phyloP scores from a whole-genome alignment of 2,797 vertebrate species.

The Phoxinus dragarum region DNA sequence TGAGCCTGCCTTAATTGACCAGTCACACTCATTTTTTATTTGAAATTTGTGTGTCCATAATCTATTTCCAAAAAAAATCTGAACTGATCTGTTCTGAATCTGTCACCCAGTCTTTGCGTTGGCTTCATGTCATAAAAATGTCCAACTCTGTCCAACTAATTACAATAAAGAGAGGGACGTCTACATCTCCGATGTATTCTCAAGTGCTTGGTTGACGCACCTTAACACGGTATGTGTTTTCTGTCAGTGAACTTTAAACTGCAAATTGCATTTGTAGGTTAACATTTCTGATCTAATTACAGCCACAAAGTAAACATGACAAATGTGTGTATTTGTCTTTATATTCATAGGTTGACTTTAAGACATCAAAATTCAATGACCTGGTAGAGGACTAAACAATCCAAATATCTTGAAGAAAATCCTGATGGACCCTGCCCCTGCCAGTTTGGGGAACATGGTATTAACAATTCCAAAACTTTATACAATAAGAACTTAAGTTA shows the following conservation, averaged over 20 bases:
- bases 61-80: neutral
- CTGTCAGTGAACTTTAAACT: neutral
- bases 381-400: rapidly evolving
- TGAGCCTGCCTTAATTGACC: neutral
- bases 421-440: neutral
- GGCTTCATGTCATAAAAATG: neutral
- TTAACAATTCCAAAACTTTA: neutral
- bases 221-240: neutral
- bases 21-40: neutral
- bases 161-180: rapidly evolving
- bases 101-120: neutral
- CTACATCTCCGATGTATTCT: neutral
- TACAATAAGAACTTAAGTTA: neutral
- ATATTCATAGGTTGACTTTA: too few species aligned
- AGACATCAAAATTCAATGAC: too few species aligned
- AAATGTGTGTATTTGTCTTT: too few species aligned
- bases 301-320: neutral
- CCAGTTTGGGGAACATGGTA: neutral
- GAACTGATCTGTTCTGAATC: too few species aligned
- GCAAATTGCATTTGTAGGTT: neutral
- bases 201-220: neutral
- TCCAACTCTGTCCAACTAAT: rapidly evolving
- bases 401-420: rapidly evolving
- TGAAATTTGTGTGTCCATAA: neutral
- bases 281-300: neutral